Percentiles rank a stretch among this genome's conserved stretches.
These are phyloP conservation scores for Eristalis arbustorum DNA, from an alignment of 2,888 invertebrate species.

Conservation along the genomic window DNA sequence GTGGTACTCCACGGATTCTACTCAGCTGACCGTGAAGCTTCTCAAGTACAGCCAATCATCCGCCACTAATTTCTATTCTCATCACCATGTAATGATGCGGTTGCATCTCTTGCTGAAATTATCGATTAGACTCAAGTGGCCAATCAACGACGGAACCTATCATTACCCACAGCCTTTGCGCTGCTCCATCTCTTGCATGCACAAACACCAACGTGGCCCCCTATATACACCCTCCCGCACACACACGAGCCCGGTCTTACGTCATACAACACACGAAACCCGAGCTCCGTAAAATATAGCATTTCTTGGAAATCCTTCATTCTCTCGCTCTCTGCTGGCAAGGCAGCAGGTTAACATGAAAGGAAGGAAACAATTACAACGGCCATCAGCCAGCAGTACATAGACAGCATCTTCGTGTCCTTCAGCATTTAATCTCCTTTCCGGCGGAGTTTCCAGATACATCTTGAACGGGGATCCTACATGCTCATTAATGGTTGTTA, in stretches of 20 bases:
- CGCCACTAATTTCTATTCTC: constrained; percentile 1
- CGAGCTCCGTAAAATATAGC: constrained; percentile 32
- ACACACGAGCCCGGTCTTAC: not conserved
- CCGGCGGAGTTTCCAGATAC: constrained; percentile 18
- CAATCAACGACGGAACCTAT: constrained; percentile 57
- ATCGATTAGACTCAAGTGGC: constrained; percentile 53
- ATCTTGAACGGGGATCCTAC: constrained; percentile 12
- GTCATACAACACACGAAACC: constrained; percentile 5
- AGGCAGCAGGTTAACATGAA: not conserved
- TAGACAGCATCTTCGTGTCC: constrained; percentile 43
- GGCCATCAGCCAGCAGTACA: constrained; percentile 19
- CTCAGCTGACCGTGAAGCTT: not conserved
- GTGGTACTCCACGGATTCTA: too few species aligned
- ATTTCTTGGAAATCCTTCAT: constrained; percentile 47
- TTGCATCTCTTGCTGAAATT: constrained; percentile 24
- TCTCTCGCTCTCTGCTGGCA: not conserved
- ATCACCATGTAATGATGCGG: constrained; percentile 43
- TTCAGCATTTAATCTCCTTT: constrained; percentile 52
- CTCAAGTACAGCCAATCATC: not conserved
- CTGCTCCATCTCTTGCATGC: not conserved
- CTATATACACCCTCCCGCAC: not conserved
- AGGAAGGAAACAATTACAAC: constrained; percentile 34
- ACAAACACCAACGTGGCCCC: not conserved
- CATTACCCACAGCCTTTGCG: constrained; percentile 19
- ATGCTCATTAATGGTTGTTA: constrained; percentile 43